Evolutionary conservation across 1,140 invertebrate species (phyloP).

Genomic region (Tetranychus cinnabarinus): DNA sequence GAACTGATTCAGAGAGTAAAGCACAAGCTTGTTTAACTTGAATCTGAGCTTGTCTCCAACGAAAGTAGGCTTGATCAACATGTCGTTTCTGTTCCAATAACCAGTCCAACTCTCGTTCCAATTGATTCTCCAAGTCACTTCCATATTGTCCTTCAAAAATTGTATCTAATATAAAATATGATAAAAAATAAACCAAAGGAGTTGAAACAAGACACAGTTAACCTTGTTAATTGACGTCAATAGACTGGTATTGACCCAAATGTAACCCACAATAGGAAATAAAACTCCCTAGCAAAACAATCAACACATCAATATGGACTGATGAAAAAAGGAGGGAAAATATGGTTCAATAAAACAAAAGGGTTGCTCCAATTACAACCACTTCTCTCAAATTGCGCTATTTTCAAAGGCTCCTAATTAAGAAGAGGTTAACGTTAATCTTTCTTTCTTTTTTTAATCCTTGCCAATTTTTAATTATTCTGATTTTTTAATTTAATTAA

Average conservation of each 20-base stretch:
- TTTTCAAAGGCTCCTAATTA: too few species aligned
- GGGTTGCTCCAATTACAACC: too few species aligned
- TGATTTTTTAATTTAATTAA: too few species aligned
- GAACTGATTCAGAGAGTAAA: slow-evolving; percentile 25
- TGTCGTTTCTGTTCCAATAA: slow-evolving; percentile 28
- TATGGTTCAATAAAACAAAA: too few species aligned
- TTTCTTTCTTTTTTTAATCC: too few species aligned
- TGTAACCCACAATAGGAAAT: too few species aligned
- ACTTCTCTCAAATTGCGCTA: too few species aligned
- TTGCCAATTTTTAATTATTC: too few species aligned
- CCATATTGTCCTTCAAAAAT: slow-evolving; percentile 31
- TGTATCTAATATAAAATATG: slow-evolving; percentile 18
- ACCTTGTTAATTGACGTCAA: neutral
- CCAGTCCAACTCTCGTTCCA: slow-evolving; percentile 29
- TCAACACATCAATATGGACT: too few species aligned
- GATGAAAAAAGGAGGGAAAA: too few species aligned
- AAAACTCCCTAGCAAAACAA: too few species aligned
- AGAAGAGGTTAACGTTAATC: too few species aligned
- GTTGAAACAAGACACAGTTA: neutral
- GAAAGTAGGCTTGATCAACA: slow-evolving; percentile 28
- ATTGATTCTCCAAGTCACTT: slow-evolving; percentile 25
- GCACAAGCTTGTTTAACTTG: slow-evolving; percentile 26
- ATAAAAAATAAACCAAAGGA: neutral
- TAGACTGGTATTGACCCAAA: neutral
- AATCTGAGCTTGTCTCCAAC: slow-evolving; percentile 28